A percentile compares a stretch with the other conserved stretches of the same genome.
phyloP scores from a whole-genome alignment of 92 coral and sea anemone species.

The Palythoa heliodiscus region DNA sequence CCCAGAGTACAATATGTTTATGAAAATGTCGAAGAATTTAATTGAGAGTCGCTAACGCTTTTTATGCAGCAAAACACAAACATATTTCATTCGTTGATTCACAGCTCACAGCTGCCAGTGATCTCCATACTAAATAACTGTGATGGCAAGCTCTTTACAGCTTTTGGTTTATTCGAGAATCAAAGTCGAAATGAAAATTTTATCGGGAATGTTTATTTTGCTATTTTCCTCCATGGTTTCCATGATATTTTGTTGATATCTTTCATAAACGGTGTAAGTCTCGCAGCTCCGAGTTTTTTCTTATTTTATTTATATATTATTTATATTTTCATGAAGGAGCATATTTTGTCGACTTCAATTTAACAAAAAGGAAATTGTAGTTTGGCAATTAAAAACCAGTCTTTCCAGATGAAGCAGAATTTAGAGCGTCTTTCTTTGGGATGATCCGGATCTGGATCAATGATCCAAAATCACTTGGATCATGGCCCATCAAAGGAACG shows the following conservation, averaged over 20 bases:
- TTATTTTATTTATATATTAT: not conserved
- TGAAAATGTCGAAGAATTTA: not conserved
- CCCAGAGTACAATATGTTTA: not conserved
- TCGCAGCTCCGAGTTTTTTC: not conserved
- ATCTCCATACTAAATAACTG: not conserved
- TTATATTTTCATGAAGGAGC: no score
- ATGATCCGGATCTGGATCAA: no score
- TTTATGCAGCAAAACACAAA: not conserved
- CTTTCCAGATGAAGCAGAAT: no score
- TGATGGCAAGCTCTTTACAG: not conserved
- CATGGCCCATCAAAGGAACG: no score
- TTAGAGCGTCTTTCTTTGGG: no score
- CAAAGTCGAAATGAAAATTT: not conserved
- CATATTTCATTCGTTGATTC: not conserved
- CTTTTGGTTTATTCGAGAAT: not conserved
- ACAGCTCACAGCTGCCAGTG: constrained; percentile 8
- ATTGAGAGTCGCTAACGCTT: not conserved
- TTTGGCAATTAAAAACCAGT: no score
- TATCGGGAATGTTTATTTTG: not conserved
- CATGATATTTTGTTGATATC: not conserved
- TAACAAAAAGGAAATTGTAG: no score
- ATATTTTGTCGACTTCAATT: no score
- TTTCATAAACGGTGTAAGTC: no score
- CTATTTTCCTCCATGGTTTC: not conserved
- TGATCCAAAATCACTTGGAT: no score